A percentile compares a stretch with the other conserved stretches of the same genome.
These are phyloP conservation scores for Beaufortia kweichowensis DNA, from an alignment of 2,113 vertebrate genomes.

Conservation along the genomic window DNA sequence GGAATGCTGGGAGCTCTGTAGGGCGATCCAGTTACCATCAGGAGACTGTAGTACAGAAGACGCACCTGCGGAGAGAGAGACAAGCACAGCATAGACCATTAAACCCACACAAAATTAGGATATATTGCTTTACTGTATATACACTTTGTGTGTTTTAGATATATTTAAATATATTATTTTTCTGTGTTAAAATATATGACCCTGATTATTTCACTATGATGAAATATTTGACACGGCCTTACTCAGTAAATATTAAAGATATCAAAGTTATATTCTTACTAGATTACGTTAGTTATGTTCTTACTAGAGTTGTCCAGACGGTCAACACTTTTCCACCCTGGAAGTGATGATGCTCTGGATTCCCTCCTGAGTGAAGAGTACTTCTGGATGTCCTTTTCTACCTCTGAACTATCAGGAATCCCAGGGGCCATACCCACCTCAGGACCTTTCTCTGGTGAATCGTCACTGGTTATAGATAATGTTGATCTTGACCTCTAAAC, in stretches of 20 bases:
- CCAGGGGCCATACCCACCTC: conserved; percentile 33
- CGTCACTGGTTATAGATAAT: conserved; percentile 61
- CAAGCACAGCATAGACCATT: conserved; percentile 24
- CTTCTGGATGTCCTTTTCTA: conserved; percentile 68
- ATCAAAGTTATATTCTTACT: too few relatives aligned
- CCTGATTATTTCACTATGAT: too few relatives aligned
- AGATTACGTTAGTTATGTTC: too few relatives aligned
- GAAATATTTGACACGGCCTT: too few relatives aligned
- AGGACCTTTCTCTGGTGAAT: conserved; percentile 47
- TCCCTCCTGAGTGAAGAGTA: conserved; percentile 76
- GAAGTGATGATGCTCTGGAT: conserved; percentile 71
- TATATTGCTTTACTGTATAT: too few relatives aligned
- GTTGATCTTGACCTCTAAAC: conserved; percentile 70
- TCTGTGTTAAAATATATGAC: too few relatives aligned
- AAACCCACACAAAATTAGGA: too few relatives aligned
- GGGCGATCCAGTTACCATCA: conserved; percentile 94
- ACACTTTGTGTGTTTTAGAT: too few relatives aligned
- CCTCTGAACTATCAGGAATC: conserved; percentile 47
- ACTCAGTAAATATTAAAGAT: too few relatives aligned
- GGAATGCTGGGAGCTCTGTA: conserved; percentile 79
- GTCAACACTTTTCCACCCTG: conserved; percentile 84
- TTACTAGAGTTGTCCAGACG: conserved; percentile 84
- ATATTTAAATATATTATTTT: too few relatives aligned
- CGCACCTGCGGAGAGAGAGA: conserved; percentile 54
- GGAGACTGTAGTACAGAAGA: conserved; percentile 84